These are phyloP conservation scores for Peromyscus eremicus DNA, from an alignment of 2,797 vertebrate species.

Conservation along the genomic window DNA sequence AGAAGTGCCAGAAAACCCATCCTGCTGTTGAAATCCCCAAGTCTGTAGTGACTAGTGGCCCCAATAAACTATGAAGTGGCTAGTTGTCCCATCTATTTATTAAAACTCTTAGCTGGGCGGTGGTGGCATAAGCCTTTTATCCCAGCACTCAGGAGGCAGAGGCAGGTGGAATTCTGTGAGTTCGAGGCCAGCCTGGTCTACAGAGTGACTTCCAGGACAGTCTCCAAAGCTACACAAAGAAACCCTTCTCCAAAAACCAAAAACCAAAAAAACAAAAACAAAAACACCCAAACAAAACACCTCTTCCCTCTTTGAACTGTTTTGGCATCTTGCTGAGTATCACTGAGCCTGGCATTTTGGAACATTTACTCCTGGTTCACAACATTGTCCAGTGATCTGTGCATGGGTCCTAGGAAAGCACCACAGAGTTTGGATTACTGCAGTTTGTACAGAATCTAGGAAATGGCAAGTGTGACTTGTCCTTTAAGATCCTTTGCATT, in stretches of 20 bases:
- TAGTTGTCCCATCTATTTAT: neutral
- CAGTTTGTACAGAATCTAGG: neutral
- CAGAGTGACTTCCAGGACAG: too few relatives aligned
- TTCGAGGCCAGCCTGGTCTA: too few relatives aligned
- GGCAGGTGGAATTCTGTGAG: too few relatives aligned
- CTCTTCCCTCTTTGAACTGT: neutral
- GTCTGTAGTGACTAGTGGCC: neutral
- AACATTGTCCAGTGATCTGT: neutral
- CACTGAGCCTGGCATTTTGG: neutral
- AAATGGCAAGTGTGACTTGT: neutral
- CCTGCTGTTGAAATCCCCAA: neutral
- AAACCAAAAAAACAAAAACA: too few relatives aligned
- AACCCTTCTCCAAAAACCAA: too few relatives aligned
- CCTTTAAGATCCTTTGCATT: neutral
- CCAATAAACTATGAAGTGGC: neutral
- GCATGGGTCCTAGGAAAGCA: neutral
- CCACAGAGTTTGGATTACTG: too few relatives aligned
- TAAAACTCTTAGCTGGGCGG: neutral
- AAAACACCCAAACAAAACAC: too few relatives aligned
- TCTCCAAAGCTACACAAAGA: too few relatives aligned
- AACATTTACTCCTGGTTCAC: neutral
- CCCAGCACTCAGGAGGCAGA: too few relatives aligned
- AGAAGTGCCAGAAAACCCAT: neutral
- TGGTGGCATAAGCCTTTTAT: too few relatives aligned
- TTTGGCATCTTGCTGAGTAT: neutral